phyloP scores from a whole-genome alignment of 2,113 vertebrate species.

The Porphyrio hochstetteri region DNA sequence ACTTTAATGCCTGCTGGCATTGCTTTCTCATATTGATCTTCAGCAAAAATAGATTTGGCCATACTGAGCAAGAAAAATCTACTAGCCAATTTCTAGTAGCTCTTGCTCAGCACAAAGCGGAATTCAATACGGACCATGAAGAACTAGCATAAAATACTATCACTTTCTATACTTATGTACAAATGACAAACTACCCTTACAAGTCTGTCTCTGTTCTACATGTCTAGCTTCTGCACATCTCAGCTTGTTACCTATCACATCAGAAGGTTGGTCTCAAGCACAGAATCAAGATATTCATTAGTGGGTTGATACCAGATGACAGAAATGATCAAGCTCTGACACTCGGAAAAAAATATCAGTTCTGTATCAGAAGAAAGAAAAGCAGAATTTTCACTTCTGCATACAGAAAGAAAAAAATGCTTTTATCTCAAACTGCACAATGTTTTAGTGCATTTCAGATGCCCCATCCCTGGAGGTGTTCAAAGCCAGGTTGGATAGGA shows the following conservation, averaged over 20 bases:
- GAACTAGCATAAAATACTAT: background rate
- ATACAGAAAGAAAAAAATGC: background rate
- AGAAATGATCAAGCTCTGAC: background rate
- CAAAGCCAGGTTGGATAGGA: no score
- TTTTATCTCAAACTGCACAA: background rate
- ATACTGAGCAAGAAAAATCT: background rate
- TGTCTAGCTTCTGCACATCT: background rate
- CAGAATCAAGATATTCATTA: background rate
- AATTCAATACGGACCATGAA: background rate
- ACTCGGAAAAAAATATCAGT: background rate
- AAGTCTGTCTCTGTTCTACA: background rate
- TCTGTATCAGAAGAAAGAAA: background rate
- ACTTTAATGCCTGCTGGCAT: slow-evolving; percentile 29
- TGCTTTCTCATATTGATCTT: background rate
- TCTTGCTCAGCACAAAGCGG: slow-evolving; percentile 34
- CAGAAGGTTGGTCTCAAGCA: background rate
- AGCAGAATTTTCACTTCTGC: background rate
- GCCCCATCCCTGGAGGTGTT: no score
- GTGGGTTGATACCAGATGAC: background rate
- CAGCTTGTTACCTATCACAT: background rate
- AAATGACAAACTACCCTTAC: background rate
- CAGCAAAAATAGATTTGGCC: background rate
- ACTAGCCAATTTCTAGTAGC: slow-evolving; percentile 36
- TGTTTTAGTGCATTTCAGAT: background rate
- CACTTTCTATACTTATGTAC: background rate